Evolutionary conservation across 2,888 invertebrate genomes (phyloP).

Genomic region (Amblyjoppa proteus): DNA sequence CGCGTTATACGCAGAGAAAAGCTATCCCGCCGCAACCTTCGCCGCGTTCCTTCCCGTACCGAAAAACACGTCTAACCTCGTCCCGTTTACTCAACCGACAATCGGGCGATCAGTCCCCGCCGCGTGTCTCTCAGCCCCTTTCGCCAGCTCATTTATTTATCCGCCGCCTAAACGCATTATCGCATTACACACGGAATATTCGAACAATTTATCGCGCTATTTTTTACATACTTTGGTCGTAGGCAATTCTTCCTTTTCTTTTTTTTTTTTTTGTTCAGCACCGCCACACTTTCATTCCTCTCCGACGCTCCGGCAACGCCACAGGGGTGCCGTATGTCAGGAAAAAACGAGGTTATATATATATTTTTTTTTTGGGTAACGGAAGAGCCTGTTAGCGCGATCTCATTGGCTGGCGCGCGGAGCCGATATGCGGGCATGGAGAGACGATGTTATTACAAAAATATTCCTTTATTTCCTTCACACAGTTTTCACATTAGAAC

Average conservation of each 20-base stretch:
- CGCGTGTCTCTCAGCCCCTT: neutral
- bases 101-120: constrained; percentile 52
- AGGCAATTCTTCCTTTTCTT: neutral
- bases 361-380: neutral
- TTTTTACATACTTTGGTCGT: neutral
- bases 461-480: constrained; percentile 66
- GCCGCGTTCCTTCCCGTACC: constrained; percentile 34
- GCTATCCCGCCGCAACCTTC: neutral
- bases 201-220: neutral
- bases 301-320: neutral
- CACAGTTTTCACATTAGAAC: constrained; percentile 53
- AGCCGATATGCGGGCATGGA: neutral
- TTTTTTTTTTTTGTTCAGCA: neutral
- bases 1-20: constrained; percentile 28
- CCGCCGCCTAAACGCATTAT: neutral
- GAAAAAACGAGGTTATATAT: constrained; percentile 1
- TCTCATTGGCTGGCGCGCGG: neutral
- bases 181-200: neutral
- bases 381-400: constrained; percentile 8
- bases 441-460: constrained; percentile 56
- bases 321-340: neutral
- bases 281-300: neutral
- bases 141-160: constrained; percentile 6
- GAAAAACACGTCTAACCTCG: constrained; percentile 30
- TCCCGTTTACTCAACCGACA: constrained; percentile 49